Evolutionary conservation across 2,888 invertebrate species (phyloP), one percentile per base, ranked within the genome.

Genomic region (Thecophora atra): DNA sequence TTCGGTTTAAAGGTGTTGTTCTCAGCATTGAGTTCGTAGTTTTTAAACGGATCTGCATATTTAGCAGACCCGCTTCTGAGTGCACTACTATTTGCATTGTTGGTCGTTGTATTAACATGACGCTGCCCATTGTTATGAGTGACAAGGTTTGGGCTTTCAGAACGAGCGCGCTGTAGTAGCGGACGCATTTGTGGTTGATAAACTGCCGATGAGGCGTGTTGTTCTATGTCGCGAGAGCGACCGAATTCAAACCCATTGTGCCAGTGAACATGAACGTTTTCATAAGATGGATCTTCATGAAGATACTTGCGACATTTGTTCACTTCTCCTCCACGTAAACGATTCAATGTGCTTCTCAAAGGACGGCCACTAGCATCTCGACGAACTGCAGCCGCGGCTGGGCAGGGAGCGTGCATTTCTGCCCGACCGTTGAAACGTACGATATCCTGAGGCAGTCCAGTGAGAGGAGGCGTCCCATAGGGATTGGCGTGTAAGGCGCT

Each of bases 201-300:
- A n/a, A n/a, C 47, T 47, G 47, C 42, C 69, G 75, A 24, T 74
- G 73, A 26, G 66, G 74, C 62, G 72, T 73, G 19, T 70, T 76
- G 75, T n/a, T 70, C 70, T 64, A 75, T 74, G 64, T 86, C 86
- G 5, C 86, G 79, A 0, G 86, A 86, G 19, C 86, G 80, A 17
- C 86, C 86, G 73, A 86, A 86, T 72, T 86, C 86, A 44, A 86
- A 86, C 44, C 86, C 86, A 76, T 86, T 86, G 63, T 86, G 85
- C 83, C 86, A 86, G 72, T 86, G 86, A 1, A 86, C 86, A 72
- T 85, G 86, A 1, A 86, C 85, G 77, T 86, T 86, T 76, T 86
- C 86, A 72, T 86, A 86, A 17, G 86, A 85, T 3, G 84, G 85
- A 79, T 85, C 85, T 71, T 86, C 86, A 58, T 81, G 80, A 3